These are phyloP conservation scores for Montipora capricornis DNA, from an alignment of 64 coral and sea anemone species.

Conservation along the genomic window DNA sequence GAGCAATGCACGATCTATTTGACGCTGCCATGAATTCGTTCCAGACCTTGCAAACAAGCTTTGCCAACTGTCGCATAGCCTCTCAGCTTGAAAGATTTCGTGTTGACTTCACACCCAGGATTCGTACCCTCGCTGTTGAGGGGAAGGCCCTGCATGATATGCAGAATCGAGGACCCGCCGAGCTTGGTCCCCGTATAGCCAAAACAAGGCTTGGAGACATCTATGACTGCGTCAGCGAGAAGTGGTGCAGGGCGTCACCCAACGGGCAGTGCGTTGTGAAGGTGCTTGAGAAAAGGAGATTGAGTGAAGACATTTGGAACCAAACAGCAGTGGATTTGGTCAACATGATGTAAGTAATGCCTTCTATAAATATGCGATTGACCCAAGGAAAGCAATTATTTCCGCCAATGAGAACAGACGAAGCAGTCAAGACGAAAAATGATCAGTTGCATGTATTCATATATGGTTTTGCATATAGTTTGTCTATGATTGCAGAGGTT, in stretches of 20 bases:
- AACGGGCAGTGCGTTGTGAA: conserved; percentile 48
- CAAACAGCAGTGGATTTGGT: conserved; percentile 64
- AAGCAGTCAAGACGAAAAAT: no score
- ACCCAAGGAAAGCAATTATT: background rate
- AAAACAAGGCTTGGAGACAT: conserved; percentile 13
- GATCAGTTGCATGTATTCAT: no score
- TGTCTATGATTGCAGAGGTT: no score
- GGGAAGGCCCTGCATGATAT: conserved; percentile 44
- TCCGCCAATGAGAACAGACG: background rate
- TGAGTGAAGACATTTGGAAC: conserved; percentile 39
- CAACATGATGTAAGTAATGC: conserved; percentile 44
- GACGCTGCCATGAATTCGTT: background rate
- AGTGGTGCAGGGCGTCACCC: conserved; percentile 21
- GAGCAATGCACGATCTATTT: background rate
- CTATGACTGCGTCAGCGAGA: conserved; percentile 28
- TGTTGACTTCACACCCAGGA: conserved; percentile 22
- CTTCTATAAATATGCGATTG: background rate
- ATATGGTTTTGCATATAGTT: no score
- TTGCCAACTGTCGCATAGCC: background rate
- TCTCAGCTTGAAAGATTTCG: conserved; percentile 12
- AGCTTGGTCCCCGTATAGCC: background rate
- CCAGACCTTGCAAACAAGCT: background rate
- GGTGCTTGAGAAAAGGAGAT: background rate
- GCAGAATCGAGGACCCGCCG: conserved; percentile 19
- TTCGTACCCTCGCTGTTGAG: conserved; percentile 35